A percentile compares a stretch with the other conserved stretches of the same genome.
Evolutionary conservation across 1,140 invertebrate species (phyloP).

Genomic region (Sipha flava): DNA sequence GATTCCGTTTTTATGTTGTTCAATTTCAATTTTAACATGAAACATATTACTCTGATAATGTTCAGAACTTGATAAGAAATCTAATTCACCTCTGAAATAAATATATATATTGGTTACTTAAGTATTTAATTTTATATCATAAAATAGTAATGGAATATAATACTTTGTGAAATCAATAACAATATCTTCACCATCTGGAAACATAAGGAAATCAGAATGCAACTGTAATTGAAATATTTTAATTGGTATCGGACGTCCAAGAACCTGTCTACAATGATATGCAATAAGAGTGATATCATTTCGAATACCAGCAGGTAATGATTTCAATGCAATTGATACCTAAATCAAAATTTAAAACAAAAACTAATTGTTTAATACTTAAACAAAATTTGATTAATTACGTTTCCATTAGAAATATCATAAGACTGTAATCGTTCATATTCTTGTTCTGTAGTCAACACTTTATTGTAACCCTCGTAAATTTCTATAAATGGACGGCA

Average conservation of each 20-base stretch:
- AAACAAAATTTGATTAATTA: slow-evolving; percentile 40
- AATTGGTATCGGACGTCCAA: slow-evolving; percentile 73
- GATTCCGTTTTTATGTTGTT: slow-evolving; percentile 27
- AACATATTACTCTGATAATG: slow-evolving; percentile 69
- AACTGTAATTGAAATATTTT: slow-evolving; percentile 83
- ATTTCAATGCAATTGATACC: slow-evolving; percentile 36
- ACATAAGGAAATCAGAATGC: slow-evolving; percentile 71
- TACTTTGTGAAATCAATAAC: slow-evolving; percentile 61
- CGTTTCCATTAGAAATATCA: slow-evolving; percentile 66
- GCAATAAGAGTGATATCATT: slow-evolving; percentile 76
- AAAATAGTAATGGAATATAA: background rate
- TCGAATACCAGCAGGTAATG: slow-evolving; percentile 54
- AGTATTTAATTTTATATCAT: background rate
- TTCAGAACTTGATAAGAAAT: slow-evolving; percentile 69
- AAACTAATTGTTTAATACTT: slow-evolving; percentile 1
- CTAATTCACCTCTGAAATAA: slow-evolving; percentile 59
- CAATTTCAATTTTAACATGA: slow-evolving; percentile 39
- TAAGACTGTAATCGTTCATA: slow-evolving; percentile 83
- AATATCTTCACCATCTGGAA: slow-evolving; percentile 47
- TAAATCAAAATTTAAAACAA: background rate
- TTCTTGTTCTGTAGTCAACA: slow-evolving; percentile 73
- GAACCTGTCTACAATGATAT: slow-evolving; percentile 77
- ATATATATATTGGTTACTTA: background rate
- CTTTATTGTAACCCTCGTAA: slow-evolving; percentile 74
- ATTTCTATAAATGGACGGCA: slow-evolving; percentile 89